These are phyloP conservation scores for human (Homo sapiens) DNA, from an alignment of 2,113 vertebrate species.

Conservation along the genomic window DNA sequence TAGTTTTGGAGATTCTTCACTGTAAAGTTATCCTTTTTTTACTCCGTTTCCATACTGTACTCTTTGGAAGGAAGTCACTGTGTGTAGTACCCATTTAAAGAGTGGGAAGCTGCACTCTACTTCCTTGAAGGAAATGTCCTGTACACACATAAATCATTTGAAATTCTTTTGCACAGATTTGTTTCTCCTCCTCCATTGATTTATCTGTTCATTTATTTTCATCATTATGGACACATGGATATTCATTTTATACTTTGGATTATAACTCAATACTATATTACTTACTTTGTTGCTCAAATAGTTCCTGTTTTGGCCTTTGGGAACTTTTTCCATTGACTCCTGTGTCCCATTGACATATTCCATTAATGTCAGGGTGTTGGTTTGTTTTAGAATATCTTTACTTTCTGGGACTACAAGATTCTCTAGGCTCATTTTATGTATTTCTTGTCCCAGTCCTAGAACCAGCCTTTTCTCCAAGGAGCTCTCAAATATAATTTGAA, in stretches of 20 bases:
- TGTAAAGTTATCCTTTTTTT: not conserved
- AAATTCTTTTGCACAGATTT: not conserved
- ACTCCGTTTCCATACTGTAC: not conserved
- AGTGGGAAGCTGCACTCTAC: not conserved
- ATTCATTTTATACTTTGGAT: slow-evolving; percentile 17
- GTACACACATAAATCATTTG: not conserved
- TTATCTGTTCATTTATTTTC: slow-evolving; percentile 27
- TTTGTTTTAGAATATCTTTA: not conserved
- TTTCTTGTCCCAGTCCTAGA: not conserved
- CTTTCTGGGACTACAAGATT: not conserved
- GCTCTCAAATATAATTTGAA: not conserved
- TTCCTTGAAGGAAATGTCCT: not conserved
- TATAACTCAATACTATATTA: not conserved
- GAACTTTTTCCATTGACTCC: not conserved
- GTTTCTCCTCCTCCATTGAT: not conserved
- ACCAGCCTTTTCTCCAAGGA: not conserved
- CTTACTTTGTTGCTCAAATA: not conserved
- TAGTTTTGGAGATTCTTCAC: not conserved
- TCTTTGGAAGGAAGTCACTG: not conserved
- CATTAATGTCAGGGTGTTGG: not conserved
- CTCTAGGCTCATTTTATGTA: not conserved
- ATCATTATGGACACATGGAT: not conserved
- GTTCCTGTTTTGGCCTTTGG: not conserved
- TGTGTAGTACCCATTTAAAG: not conserved
- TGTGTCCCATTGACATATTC: not conserved